Conservation (phyloP, 2,113 vertebrate genomes). For the Strix aluco region DNA sequence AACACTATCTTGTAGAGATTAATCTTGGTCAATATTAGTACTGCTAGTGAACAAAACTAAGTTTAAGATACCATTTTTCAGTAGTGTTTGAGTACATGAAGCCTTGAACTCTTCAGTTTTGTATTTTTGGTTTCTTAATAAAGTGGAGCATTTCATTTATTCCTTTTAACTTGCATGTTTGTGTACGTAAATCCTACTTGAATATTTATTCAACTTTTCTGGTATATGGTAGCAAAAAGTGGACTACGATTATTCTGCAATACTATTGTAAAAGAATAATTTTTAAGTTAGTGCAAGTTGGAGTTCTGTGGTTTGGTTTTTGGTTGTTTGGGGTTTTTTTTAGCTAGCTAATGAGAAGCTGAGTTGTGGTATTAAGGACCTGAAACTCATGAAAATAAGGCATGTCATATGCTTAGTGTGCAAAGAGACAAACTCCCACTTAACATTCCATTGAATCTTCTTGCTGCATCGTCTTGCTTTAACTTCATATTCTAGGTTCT, state of each 20-base stretch:
- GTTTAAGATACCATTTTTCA: constrained; percentile 18
- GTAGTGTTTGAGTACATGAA: constrained; percentile 61
- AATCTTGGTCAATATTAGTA: constrained; percentile 50
- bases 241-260: neutral
- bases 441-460: neutral
- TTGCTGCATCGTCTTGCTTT: neutral
- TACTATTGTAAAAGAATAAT: neutral
- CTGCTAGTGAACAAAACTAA: constrained; percentile 38
- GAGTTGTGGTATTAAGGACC: neutral
- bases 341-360: neutral
- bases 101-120: constrained; percentile 64
- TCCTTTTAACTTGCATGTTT: constrained; percentile 62
- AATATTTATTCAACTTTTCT: neutral
- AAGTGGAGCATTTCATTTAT: constrained; percentile 72
- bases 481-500: neutral
- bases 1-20: constrained; percentile 60
- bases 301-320: neutral
- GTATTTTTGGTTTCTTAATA: constrained; percentile 73
- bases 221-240: neutral
- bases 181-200: neutral
- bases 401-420: too few species aligned
- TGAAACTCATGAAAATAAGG: neutral
- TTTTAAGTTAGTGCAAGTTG: neutral
- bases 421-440: neutral
- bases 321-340: neutral